Conservation (phyloP, 2,113 vertebrate genomes). For the Isurus oxyrinchus region DNA sequence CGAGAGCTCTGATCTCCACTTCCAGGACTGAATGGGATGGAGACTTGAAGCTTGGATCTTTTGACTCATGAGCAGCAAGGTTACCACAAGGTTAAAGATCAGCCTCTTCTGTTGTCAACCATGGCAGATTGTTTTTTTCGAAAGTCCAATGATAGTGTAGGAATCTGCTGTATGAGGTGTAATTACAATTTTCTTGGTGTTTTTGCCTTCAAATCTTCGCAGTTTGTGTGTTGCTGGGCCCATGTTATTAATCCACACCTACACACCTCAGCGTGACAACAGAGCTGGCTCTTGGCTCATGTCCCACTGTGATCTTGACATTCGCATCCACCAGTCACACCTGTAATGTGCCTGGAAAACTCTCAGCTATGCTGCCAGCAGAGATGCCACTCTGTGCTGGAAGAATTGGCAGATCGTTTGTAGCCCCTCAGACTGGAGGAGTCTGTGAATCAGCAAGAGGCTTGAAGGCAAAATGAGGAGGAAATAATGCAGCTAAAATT, state of each 20-base stretch:
- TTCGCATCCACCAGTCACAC: background rate
- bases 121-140: background rate
- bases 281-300: background rate
- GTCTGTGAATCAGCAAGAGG: background rate
- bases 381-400: background rate
- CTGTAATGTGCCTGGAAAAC: background rate
- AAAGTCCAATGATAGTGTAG: background rate
- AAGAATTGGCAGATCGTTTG: background rate
- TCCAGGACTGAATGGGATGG: background rate
- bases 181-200: background rate
- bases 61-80: background rate
- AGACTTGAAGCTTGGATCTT: background rate
- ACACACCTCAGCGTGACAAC: background rate
- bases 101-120: background rate
- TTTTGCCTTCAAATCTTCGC: background rate
- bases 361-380: background rate
- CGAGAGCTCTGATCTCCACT: background rate
- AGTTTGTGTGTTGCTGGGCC: background rate
- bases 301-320: background rate
- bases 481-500: background rate
- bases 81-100: background rate
- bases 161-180: background rate
- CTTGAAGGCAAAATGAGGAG: background rate
- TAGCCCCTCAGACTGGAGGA: background rate
- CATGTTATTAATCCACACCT: background rate